A percentile compares a stretch with the other conserved stretches of the same genome.
Evolutionary conservation across 2,797 vertebrate genomes (phyloP).

Genomic region (Aphelocoma californica): DNA sequence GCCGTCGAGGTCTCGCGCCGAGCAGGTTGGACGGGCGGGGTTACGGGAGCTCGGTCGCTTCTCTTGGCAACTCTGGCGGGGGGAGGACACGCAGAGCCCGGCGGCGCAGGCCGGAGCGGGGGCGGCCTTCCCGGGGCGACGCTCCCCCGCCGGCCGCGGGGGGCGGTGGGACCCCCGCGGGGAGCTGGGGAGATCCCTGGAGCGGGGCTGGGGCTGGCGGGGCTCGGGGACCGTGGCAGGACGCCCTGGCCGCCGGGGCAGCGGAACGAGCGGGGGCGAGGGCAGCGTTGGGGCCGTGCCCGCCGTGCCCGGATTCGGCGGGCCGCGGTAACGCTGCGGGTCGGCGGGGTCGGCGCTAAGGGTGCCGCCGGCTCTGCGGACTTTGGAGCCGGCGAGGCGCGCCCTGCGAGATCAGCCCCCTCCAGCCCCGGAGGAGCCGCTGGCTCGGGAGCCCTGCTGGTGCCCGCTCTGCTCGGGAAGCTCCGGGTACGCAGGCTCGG

Average conservation of each 20-base stretch:
- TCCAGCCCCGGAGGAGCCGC: too few relatives aligned
- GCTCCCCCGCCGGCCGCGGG: not conserved
- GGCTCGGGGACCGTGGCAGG: too few relatives aligned
- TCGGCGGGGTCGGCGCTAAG: not conserved
- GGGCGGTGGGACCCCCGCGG: not conserved
- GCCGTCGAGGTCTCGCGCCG: not conserved
- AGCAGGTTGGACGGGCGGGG: not conserved
- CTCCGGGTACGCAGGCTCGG: not conserved
- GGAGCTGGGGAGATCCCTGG: not conserved
- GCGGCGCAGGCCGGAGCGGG: not conserved
- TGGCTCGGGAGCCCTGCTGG: too few relatives aligned
- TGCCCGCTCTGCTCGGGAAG: not conserved
- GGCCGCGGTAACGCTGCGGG: not conserved
- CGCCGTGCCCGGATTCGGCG: not conserved
- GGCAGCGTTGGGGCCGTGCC: not conserved
- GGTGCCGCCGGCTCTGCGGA: not conserved
- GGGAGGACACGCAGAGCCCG: too few relatives aligned
- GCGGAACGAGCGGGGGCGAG: not conserved
- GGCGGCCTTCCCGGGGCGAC: not conserved
- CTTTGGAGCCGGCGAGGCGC: not conserved
- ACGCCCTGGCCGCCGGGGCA: not conserved
- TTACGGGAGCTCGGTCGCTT: not conserved
- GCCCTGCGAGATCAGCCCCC: not conserved
- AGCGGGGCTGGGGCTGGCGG: accelerated
- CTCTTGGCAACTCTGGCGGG: not conserved